These are phyloP conservation scores for Pristionchus japonicus DNA, from an alignment of 2,888 invertebrate species.

Conservation along the genomic window DNA sequence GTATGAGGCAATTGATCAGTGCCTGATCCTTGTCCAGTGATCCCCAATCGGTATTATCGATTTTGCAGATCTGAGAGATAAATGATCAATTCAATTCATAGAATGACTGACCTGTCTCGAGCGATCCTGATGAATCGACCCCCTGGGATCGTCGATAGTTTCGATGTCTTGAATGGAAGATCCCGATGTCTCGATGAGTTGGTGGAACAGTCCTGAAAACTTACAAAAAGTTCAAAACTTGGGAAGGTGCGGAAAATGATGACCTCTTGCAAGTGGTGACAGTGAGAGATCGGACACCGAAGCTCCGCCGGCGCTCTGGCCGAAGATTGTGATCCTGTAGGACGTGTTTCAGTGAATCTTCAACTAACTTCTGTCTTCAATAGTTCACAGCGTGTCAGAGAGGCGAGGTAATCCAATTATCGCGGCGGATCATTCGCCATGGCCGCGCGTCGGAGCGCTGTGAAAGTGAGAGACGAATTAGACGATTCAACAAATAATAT, in stretches of 20 bases:
- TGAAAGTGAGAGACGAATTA: too few species aligned
- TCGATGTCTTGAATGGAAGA: not conserved
- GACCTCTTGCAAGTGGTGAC: not conserved
- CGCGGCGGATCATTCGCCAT: too few species aligned
- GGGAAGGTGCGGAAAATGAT: not conserved
- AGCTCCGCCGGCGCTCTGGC: conserved; percentile 23
- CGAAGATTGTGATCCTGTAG: conserved; percentile 29
- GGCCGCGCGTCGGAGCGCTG: too few species aligned
- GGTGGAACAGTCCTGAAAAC: conserved; percentile 27
- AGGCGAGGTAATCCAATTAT: too few species aligned
- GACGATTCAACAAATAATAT: too few species aligned
- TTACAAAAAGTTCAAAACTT: not conserved
- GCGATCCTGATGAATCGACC: not conserved
- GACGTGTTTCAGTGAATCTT: not conserved
- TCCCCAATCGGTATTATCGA: not conserved
- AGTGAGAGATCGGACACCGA: not conserved
- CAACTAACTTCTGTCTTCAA: too few species aligned
- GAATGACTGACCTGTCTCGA: not conserved
- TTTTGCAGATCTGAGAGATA: not conserved
- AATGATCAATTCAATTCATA: not conserved
- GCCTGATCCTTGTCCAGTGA: not conserved
- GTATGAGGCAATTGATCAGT: not conserved
- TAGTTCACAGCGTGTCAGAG: too few species aligned
- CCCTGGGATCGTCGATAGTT: not conserved
- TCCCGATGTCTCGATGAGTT: conserved; percentile 14